Conservation (phyloP, 2,797 vertebrate species). For the Percopsis omiscomaycus region DNA sequence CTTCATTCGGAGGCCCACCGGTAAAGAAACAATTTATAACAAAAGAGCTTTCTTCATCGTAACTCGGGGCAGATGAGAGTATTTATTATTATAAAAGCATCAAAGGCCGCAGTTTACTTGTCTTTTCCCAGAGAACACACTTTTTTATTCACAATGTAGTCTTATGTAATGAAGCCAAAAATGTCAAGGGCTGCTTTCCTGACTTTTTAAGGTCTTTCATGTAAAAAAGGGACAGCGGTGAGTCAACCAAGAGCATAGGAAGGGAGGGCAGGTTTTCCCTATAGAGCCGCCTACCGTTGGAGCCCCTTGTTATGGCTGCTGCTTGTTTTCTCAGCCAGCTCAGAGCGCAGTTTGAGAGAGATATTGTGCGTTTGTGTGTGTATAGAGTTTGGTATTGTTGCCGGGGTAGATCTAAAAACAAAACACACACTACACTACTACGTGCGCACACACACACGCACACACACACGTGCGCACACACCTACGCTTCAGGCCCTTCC, state of each 20-base stretch:
- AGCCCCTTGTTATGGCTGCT: constrained; percentile 69
- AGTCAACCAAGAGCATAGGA: constrained; percentile 68
- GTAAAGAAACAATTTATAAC: constrained; percentile 67
- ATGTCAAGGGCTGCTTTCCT: constrained; percentile 69
- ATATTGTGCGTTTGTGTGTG: constrained; percentile 44
- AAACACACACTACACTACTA: constrained; percentile 58
- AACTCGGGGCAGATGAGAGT: constrained; percentile 64
- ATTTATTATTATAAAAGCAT: constrained; percentile 81
- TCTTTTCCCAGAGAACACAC: constrained; percentile 48
- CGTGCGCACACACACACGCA: neutral
- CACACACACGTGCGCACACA: neutral
- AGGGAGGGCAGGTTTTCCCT: constrained; percentile 68
- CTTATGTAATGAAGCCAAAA: constrained; percentile 67
- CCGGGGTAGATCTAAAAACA: constrained; percentile 69
- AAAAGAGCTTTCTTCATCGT: constrained; percentile 65
- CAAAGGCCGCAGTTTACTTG: constrained; percentile 74
- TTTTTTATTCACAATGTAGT: constrained; percentile 57
- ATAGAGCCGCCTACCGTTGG: constrained; percentile 57
- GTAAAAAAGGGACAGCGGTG: constrained; percentile 62
- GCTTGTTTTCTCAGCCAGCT: constrained; percentile 71
- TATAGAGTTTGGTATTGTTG: constrained; percentile 63
- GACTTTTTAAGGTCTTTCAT: constrained; percentile 73
- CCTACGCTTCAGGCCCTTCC: constrained; percentile 20
- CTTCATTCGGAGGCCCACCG: constrained; percentile 45
- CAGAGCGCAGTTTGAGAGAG: constrained; percentile 43